Base-by-base conservation (phyloP, 2,113 vertebrate genomes). In the Mesocricetus auratus region DNA sequence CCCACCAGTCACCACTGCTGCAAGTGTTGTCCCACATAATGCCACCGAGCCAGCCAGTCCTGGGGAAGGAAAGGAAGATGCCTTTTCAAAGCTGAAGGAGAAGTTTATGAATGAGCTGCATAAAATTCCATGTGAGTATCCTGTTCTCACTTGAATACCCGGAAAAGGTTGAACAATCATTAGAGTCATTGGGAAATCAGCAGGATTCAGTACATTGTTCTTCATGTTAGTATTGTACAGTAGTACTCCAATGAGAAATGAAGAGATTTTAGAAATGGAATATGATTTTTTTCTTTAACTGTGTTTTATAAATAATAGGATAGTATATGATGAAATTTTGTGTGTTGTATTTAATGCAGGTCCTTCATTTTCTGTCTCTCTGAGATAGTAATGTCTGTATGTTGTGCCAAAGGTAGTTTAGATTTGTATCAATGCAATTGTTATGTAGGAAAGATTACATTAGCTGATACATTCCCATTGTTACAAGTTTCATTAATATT, bases 81-180 rank as follows among this genome's bases (percentile, higher is more conserved):
- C 98, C 79, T 99, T 99, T 98, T 99, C 99, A 62, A 99, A 99
- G 96, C 98, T 99, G 97, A 99, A 99, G 99, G 98, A 99, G 98
- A 99, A 99, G 98, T 99, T 99, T 98, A 99, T 99, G 99, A 99
- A 99, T 62, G 99, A 99, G 97, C 98, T 99, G 94, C 99, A 99
- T 98, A 99, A 99, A 99, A 99, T 99, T 98, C 99, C 99, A 98
- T 1, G 99, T 99, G 97, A 99, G 99, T 99, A 98, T 93, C 91
- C 81, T 24, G 24, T 36, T 60, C 13, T 77, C 69, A 3, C 29
- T 56, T 42, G 22, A 71, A 50, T 73, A n/a, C 78, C 64, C 85
- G 64, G 36, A 95, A 36, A 73, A 29, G 39, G 62, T 71, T 60
- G 39, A 94, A 66, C 60, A 82, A 1, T 77, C 29, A 58, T 16